These are phyloP conservation scores for Alexandromys oeconomus DNA, from an alignment of 2,797 vertebrate species.

Conservation along the genomic window DNA sequence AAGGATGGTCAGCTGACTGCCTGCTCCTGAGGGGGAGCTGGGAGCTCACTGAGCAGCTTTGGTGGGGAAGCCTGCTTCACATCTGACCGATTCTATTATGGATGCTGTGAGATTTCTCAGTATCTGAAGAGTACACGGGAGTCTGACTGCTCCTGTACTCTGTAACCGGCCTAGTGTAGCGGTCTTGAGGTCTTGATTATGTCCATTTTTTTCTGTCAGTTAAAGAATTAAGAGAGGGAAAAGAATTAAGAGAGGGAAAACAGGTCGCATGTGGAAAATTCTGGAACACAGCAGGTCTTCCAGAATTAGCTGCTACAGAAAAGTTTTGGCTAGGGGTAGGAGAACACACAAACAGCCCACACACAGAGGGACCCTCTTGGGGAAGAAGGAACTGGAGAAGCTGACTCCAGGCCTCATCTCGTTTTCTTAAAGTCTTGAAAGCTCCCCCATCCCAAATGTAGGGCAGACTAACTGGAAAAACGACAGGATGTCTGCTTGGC, in stretches of 20 bases:
- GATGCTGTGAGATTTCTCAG: background rate
- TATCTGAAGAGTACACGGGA: background rate
- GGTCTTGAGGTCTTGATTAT: background rate
- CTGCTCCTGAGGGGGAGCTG: background rate
- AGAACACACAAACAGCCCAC: too few relatives aligned
- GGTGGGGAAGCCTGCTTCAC: too few relatives aligned
- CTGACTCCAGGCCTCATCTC: too few relatives aligned
- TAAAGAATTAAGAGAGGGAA: background rate
- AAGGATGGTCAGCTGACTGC: too few relatives aligned
- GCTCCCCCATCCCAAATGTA: too few relatives aligned
- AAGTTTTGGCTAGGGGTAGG: too few relatives aligned
- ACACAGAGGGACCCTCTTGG: too few relatives aligned
- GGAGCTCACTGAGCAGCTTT: background rate
- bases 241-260: background rate
- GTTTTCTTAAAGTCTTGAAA: too few relatives aligned
- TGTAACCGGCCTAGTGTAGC: rapidly evolving
- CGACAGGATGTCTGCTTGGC: background rate
- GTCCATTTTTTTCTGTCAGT: background rate
- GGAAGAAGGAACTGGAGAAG: too few relatives aligned
- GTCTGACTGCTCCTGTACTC: too few relatives aligned
- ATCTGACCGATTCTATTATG: background rate
- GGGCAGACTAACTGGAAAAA: background rate
- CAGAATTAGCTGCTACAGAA: background rate
- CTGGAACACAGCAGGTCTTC: background rate
- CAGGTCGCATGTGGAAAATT: background rate